Percentiles rank a stretch among this genome's conserved stretches.
These are phyloP conservation scores for Chaetops frenatus DNA, from an alignment of 2,113 vertebrate species.

Conservation along the genomic window DNA sequence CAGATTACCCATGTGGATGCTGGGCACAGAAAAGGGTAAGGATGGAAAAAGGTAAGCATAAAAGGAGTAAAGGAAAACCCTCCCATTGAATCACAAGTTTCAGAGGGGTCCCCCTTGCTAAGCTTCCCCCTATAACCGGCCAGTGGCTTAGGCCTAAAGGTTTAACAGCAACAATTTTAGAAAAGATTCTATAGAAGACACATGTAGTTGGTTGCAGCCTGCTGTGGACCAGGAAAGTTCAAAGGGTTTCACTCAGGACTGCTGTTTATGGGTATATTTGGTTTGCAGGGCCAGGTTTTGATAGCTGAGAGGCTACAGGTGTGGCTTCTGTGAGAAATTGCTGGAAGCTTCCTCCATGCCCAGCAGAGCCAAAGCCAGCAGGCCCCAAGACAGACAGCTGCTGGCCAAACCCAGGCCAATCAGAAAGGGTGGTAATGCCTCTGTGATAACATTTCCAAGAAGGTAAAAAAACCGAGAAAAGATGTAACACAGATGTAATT, in stretches of 20 bases:
- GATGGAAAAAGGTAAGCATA: not conserved
- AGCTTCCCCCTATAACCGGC: rapidly evolving
- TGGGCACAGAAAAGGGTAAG: not conserved
- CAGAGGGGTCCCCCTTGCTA: not conserved
- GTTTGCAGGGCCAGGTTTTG: not conserved
- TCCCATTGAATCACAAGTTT: not conserved
- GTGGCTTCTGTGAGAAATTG: not conserved
- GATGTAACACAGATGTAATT: rapidly evolving
- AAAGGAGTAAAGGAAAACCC: not conserved
- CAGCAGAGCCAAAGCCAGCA: not conserved
- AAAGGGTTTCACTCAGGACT: not conserved
- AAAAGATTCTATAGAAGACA: not conserved
- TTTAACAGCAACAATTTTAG: not conserved
- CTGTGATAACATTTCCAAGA: not conserved
- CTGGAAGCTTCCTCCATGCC: not conserved
- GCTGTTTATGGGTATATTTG: not conserved
- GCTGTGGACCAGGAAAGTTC: not conserved
- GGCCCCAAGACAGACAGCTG: rapidly evolving
- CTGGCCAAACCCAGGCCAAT: not conserved
- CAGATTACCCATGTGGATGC: not conserved
- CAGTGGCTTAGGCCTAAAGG: not conserved
- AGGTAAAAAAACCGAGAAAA: no score
- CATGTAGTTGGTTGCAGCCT: not conserved
- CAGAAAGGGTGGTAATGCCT: not conserved
- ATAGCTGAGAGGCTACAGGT: not conserved